Percentiles rank a stretch among this genome's conserved stretches.
These are phyloP conservation scores for Solen grandis DNA, from an alignment of 1,140 invertebrate genomes.

Conservation along the genomic window DNA sequence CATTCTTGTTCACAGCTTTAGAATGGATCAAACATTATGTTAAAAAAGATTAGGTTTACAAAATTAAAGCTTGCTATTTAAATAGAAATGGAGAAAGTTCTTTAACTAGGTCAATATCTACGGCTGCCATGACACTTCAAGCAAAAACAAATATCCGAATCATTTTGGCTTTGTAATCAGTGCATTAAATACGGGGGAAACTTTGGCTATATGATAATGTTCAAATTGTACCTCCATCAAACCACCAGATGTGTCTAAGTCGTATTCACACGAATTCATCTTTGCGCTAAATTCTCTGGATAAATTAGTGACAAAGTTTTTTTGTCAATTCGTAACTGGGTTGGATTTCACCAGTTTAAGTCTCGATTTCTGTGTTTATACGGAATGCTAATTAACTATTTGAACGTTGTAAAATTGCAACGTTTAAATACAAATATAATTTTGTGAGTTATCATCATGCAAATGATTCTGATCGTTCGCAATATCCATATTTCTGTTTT, in stretches of 20 bases:
- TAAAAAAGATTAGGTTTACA: too few relatives aligned
- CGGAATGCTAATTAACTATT: constrained; percentile 10
- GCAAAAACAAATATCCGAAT: constrained; percentile 1
- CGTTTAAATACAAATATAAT: not conserved
- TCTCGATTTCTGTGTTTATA: constrained; percentile 14
- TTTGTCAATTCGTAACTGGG: not conserved
- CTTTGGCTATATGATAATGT: too few relatives aligned
- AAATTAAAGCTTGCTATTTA: too few relatives aligned
- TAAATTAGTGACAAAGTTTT: constrained; percentile 9
- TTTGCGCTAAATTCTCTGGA: constrained; percentile 5
- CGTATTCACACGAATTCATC: constrained; percentile 82
- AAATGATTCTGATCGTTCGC: constrained; percentile 15
- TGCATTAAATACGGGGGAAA: too few relatives aligned
- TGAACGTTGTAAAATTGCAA: not conserved
- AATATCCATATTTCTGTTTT: constrained; percentile 38
- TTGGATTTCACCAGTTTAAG: not conserved
- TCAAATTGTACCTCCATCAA: constrained; percentile 84
- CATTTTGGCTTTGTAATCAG: too few relatives aligned
- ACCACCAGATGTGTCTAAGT: constrained; percentile 85
- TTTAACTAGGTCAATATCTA: not conserved
- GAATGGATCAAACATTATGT: too few relatives aligned
- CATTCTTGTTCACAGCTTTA: too few relatives aligned
- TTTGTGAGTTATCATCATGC: constrained; percentile 2
- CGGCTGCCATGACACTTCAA: constrained; percentile 38
- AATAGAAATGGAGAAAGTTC: too few relatives aligned